Evolutionary conservation across 2,113 vertebrate genomes (phyloP), one percentile per base, ranked within the genome.

Genomic region (Megaceryle maxima): DNA sequence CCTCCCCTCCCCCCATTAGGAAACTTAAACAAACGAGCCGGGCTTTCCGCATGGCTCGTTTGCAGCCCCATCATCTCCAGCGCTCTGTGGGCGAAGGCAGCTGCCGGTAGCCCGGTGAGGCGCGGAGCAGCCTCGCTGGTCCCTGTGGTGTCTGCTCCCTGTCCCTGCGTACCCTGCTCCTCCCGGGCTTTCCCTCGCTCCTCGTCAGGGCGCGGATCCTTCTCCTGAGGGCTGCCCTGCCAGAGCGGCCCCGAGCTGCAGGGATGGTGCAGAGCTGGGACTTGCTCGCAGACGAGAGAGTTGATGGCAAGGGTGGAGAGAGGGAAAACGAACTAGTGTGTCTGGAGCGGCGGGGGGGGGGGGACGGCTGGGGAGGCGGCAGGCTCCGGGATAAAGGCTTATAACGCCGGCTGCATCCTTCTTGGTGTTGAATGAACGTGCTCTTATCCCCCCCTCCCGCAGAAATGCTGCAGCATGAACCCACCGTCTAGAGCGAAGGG

Each of bases 401-500:
- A 6, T 10, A 28, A 66, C 31, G 57, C 69, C 48, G 53, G 63
- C 57, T 74, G 89, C 81, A n/a, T 75, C 59, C 74, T 28, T 6
- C 69, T 72, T 6, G 41, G 59, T 43, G 89, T 14, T 50, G 83
- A 82, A 41, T 60, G 76, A 87, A 68, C 67, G 77, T 43, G 84
- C 87, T 93, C 39, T 90, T 62, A 5, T 83, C 24, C 48, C 48
- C 22, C 24, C 48, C 44, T 7, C 24, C 18, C 74, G 78, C 94
- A 96, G 97, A 86, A 82, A 96, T 95, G 96, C 96, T 94, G 97
- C 96, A 95, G 96, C 94, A 95, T 91, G 96, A 92, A 35, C 88
- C 85, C 85, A 51, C 51, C 72, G 80, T 87, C 70, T 90, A 73
- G 78, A 79, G 25, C 66, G 50, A 62, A 44, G 63, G 66, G 84